Percentiles rank a stretch among this genome's conserved stretches.
Evolutionary conservation across 2,113 vertebrate species (phyloP).

Genomic region (Myiopsitta monachus): DNA sequence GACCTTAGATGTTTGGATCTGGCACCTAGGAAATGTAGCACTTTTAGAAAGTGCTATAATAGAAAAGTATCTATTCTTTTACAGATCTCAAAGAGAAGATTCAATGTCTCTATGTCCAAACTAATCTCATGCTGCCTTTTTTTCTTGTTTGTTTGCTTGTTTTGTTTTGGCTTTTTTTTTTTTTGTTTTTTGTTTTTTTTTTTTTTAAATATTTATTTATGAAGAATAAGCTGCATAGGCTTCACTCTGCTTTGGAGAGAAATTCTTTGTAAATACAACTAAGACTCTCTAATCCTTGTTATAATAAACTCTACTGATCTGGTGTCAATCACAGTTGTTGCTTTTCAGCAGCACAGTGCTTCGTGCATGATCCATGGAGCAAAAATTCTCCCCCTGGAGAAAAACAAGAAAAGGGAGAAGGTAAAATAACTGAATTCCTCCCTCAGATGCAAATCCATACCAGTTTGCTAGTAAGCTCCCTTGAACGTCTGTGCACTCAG

Average conservation of each 20-base stretch:
- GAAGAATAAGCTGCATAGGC: slow-evolving; percentile 14
- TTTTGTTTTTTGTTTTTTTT: neutral
- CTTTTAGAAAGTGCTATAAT: too few relatives aligned
- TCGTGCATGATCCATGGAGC: neutral
- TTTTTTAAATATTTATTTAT: slow-evolving; percentile 18
- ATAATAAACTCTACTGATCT: slow-evolving; percentile 19
- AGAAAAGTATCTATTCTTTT: neutral
- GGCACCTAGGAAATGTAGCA: rapidly evolving
- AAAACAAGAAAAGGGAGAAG: neutral
- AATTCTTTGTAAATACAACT: slow-evolving; percentile 63
- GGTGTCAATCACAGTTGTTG: slow-evolving; percentile 34
- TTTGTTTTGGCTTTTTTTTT: too few relatives aligned
- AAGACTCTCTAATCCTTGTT: slow-evolving; percentile 31
- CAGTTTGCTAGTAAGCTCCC: neutral
- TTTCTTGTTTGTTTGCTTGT: neutral
- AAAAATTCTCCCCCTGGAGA: neutral
- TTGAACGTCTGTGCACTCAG: neutral
- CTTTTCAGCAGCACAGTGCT: neutral
- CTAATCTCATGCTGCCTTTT: neutral
- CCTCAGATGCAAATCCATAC: neutral
- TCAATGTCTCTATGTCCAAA: neutral
- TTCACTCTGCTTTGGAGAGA: slow-evolving; percentile 40
- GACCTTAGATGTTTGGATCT: neutral
- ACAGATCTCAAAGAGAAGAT: slow-evolving; percentile 14
- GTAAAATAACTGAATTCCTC: neutral